A percentile compares a stretch with the other conserved stretches of the same genome.
Conservation (phyloP, 1,140 invertebrate species). For the Tribolium madens region DNA sequence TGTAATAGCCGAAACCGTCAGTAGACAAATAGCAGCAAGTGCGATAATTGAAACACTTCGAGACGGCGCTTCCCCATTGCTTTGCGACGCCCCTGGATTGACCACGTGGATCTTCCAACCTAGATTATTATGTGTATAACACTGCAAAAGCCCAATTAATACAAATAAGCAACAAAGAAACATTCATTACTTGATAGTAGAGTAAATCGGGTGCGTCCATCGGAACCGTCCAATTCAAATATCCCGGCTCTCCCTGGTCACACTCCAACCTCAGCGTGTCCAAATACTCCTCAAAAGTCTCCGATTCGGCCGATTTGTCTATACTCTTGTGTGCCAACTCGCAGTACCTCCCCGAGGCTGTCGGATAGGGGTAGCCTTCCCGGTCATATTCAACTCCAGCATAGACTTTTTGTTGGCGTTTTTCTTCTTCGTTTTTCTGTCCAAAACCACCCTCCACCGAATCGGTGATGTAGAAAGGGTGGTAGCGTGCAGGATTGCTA, state of each 20-base stretch:
- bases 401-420: conserved; percentile 78
- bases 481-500: conserved; percentile 81
- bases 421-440: conserved; percentile 78
- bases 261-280: conserved; percentile 82
- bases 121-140: conserved; percentile 90
- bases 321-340: conserved; percentile 82
- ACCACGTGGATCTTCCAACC: conserved; percentile 95
- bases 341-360: conserved; percentile 80
- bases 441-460: conserved; percentile 86
- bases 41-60: conserved; percentile 14
- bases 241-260: conserved; percentile 77
- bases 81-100: conserved; percentile 70
- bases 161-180: neutral
- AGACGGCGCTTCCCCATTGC: conserved; percentile 42
- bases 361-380: conserved; percentile 82
- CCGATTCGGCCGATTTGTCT: conserved; percentile 74
- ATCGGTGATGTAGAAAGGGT: conserved; percentile 95
- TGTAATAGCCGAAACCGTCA: conserved; percentile 35
- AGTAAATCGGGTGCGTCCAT: conserved; percentile 82
- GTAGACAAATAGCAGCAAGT: conserved; percentile 25
- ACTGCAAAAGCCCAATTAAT: conserved; percentile 72
- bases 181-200: conserved; percentile 85
- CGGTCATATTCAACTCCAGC: conserved; percentile 83
- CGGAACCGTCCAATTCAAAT: conserved; percentile 85
- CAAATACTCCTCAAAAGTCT: conserved; percentile 82